Conservation (phyloP, 2,797 vertebrate genomes). For the Ciconia nigra region DNA sequence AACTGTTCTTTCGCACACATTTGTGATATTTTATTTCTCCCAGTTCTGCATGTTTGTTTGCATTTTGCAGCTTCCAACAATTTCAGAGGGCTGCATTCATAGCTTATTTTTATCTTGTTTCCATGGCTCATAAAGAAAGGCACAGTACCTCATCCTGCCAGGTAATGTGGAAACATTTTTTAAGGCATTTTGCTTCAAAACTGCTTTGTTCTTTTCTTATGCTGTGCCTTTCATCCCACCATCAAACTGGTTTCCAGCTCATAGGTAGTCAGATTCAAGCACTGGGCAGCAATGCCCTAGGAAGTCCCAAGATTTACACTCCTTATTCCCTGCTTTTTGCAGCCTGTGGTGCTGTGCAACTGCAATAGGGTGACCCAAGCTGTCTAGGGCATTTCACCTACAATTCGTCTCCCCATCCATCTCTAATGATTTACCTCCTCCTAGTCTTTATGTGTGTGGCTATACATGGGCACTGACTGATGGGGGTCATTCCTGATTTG, state of each 20-base stretch:
- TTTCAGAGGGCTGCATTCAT: neutral
- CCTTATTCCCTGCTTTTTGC: neutral
- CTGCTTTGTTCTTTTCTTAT: neutral
- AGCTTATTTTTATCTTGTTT: neutral
- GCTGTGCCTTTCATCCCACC: neutral
- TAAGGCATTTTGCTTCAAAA: neutral
- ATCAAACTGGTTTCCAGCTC: neutral
- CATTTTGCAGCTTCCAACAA: neutral
- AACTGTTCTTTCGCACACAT: neutral
- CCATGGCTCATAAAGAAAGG: neutral
- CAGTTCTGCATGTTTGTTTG: neutral
- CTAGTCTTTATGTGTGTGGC: neutral
- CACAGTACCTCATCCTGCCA: neutral
- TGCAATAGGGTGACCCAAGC: neutral
- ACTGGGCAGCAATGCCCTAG: neutral
- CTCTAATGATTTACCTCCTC: neutral
- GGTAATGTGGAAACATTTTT: neutral
- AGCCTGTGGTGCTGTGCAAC: neutral
- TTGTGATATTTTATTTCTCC: neutral
- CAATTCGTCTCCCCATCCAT: neutral
- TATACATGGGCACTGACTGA: neutral
- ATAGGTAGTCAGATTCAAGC: neutral
- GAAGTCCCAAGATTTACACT: neutral
- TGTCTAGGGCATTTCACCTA: neutral
- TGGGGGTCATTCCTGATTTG: neutral